phyloP scores from a whole-genome alignment of 2,113 vertebrate species.

The Mirounga angustirostris region DNA sequence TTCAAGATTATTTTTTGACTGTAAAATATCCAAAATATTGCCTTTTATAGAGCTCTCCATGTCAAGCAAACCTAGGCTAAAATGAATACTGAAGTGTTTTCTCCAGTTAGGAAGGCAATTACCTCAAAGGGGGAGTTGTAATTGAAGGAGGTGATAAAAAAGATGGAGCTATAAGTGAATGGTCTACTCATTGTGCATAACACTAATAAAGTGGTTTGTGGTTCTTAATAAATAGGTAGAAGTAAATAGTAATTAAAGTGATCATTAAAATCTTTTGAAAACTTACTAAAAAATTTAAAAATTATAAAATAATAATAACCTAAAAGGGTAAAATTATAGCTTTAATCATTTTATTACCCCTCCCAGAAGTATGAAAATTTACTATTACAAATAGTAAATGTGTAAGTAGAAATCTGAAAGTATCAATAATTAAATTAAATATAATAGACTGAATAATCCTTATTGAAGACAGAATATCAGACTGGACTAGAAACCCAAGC shows the following conservation, averaged over 20 bases:
- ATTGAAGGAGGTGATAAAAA: neutral
- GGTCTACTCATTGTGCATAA: no score
- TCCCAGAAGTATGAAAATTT: neutral
- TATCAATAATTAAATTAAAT: neutral
- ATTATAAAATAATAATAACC: neutral
- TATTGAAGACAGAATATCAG: neutral
- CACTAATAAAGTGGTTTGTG: neutral
- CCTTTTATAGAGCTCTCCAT: neutral
- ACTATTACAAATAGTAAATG: neutral
- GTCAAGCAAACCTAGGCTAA: neutral
- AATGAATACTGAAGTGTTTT: neutral
- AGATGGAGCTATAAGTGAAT: neutral
- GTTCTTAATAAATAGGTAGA: neutral
- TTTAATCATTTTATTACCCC: neutral
- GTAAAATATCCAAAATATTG: neutral
- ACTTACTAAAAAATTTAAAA: neutral
- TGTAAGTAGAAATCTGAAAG: neutral
- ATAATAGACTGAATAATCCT: neutral
- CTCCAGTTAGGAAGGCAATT: neutral
- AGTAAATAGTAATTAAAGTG: neutral
- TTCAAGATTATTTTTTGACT: neutral
- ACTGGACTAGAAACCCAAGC: neutral
- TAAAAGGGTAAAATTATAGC: neutral
- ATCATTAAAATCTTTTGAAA: neutral
- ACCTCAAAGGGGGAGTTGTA: neutral